Base-by-base conservation (phyloP, 2,113 vertebrate species). In the Ifrita kowaldi region DNA sequence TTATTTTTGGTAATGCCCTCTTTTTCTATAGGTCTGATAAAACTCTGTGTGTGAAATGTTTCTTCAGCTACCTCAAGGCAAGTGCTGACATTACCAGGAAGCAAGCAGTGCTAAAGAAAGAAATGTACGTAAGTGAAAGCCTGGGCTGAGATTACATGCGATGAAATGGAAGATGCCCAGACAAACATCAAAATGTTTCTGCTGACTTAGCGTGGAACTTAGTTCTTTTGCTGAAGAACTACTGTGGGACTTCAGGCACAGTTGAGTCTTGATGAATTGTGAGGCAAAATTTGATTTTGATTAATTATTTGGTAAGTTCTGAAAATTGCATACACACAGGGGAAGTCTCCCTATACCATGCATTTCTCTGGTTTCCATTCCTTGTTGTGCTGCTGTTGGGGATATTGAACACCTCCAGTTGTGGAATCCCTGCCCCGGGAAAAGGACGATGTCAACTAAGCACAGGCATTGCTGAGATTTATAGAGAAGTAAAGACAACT, bases 331-430 rank as follows among this genome's bases (percentile, higher is more conserved):
- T 59, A 50, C 55, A 16, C 2, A 2, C 37, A 2, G 50, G 63
- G 68, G 33, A 90, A 42, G 47, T 79, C 26, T 85, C 56, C 42
- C 44, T 18, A 0, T 28, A 77, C 41, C 1, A 1, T 22, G 16
- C 13, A 35, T 80, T 86, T 91, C 28, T 90, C 78, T 52, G 39
- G 19, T 89, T 95, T 87, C 78, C 70, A n/a, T 83, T 83, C 69
- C 50, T 93, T 65, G 35, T 83, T 0, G 0, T 59, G 68, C 79
- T 91, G 87, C 75, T 80, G 41, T 59, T 39, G 60, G 77, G 56
- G 30, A 90, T 91, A 90, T 92, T 81, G 91, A 87, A 92, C 94
- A 93, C 90, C 76, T 93, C 69, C 88, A 69, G 77, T 56, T 82
- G 76, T 30, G 53, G 88, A 84, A 88, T 75, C 73, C 56, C 74